These are phyloP conservation scores for Amphiduros pacificus DNA, from an alignment of 2,888 invertebrate species.

Conservation along the genomic window DNA sequence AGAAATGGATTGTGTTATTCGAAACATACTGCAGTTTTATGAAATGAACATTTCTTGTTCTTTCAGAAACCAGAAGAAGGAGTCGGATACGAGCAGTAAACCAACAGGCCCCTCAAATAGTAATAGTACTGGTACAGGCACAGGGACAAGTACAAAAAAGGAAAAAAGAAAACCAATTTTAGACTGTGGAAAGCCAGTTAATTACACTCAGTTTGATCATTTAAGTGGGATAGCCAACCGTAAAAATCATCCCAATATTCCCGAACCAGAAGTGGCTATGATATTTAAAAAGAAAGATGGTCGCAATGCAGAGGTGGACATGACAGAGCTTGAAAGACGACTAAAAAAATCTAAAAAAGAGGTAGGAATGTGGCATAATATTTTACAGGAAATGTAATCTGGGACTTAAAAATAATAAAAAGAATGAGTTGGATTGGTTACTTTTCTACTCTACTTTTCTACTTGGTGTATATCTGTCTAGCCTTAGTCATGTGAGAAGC, in stretches of 20 bases:
- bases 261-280: constrained; percentile 70
- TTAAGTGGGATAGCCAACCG: constrained; percentile 82
- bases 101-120: not conserved
- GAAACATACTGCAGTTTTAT: no score
- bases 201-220: constrained; percentile 87
- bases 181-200: constrained; percentile 75
- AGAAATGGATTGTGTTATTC: no score
- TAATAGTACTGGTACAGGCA: no score
- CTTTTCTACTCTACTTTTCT: no score
- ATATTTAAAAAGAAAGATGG: constrained; percentile 53
- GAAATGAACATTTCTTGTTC: no score
- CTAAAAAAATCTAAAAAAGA: constrained; percentile 50
- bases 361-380: constrained; percentile 31
- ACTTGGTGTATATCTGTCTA: no score
- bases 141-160: constrained; percentile 8
- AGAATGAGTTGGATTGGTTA: no score
- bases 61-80: no score
- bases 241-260: constrained; percentile 79
- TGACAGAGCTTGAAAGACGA: constrained; percentile 51
- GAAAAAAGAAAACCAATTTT: constrained; percentile 39
- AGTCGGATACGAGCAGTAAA: not conserved
- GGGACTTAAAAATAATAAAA: not conserved
- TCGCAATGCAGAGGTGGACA: constrained; percentile 47
- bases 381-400: not conserved
- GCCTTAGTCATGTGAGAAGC: no score